A percentile compares a stretch with the other conserved stretches of the same genome.
Evolutionary conservation across 2,888 invertebrate species (phyloP).

Genomic region (Macrosiphum euphorbiae): DNA sequence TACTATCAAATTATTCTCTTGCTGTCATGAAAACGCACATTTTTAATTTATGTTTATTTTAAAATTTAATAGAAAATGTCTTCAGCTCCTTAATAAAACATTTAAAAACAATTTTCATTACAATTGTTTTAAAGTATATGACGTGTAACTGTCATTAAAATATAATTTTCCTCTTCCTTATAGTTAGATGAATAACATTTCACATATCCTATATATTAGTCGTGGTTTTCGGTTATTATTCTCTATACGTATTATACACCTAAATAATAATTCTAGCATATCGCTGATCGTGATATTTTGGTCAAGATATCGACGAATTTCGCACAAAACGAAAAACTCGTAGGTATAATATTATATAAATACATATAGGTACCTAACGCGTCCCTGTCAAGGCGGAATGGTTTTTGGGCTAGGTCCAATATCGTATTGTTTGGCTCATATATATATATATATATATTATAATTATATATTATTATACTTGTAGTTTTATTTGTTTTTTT

Average conservation of each 20-base stretch:
- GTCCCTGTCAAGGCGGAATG: not conserved
- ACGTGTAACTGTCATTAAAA: not conserved
- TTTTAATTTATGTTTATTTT: not conserved
- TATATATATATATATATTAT: not conserved
- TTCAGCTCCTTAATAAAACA: not conserved
- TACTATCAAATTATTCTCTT: not conserved
- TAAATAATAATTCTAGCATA: not conserved
- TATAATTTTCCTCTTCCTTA: not conserved
- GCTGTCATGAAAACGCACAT: not conserved
- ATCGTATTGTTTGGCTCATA: not conserved
- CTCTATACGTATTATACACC: not conserved
- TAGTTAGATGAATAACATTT: not conserved
- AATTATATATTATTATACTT: not conserved
- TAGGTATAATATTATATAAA: not conserved
- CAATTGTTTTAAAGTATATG: not conserved
- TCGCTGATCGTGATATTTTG: not conserved
- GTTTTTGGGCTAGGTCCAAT: not conserved
- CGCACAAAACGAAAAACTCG: not conserved
- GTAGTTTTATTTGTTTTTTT: not conserved
- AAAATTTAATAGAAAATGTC: not conserved
- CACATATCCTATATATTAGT: not conserved
- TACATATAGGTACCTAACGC: not conserved
- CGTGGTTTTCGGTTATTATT: not conserved
- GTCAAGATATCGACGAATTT: not conserved
- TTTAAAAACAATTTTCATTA: not conserved